These are phyloP conservation scores for Periplaneta americana DNA, from an alignment of 1,140 invertebrate species.

Conservation along the genomic window DNA sequence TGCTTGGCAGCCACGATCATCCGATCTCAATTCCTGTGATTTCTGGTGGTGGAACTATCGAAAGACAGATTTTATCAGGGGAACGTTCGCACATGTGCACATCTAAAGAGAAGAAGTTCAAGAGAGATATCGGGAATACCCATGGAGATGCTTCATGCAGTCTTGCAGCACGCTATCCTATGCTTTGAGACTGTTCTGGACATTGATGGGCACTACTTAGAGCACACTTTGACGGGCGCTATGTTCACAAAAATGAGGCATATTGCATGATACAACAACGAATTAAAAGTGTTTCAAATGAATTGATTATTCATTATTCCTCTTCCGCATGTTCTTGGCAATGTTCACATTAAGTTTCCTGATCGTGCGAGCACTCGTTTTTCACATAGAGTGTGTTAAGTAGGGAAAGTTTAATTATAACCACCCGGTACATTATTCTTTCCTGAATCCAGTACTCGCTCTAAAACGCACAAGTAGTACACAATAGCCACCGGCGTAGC, in stretches of 20 bases:
- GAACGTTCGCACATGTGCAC: no score
- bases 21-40: neutral
- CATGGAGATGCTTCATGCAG: neutral
- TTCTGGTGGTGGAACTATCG: neutral
- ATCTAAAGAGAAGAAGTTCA: slow-evolving; percentile 1
- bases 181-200: neutral
- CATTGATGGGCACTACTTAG: neutral
- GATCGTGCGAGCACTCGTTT: no score
- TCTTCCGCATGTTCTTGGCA: no score
- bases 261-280: neutral
- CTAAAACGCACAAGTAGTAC: no score
- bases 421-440: no score
- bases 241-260: neutral
- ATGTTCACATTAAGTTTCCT: no score
- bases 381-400: no score
- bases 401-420: no score
- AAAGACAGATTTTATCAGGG: neutral
- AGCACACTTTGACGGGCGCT: neutral
- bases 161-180: neutral
- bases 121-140: neutral
- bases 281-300: no score
- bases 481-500: no score
- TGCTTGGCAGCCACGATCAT: neutral
- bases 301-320: no score
- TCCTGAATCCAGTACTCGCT: no score